phyloP scores from a whole-genome alignment of 1,140 invertebrate genomes.

The Zaprionus gabonicus region DNA sequence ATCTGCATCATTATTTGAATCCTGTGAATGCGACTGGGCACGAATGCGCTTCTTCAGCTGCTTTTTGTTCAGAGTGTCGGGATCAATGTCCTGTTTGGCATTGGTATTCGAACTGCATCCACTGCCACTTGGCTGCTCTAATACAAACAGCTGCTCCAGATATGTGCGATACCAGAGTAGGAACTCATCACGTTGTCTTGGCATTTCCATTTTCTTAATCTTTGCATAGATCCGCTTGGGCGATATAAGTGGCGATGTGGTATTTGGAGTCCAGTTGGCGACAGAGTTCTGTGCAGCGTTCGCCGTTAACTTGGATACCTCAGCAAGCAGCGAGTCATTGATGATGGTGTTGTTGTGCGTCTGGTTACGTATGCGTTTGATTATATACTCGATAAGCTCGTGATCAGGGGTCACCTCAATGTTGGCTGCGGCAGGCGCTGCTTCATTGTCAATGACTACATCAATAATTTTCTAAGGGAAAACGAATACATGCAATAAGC shows the following conservation, averaged over 20 bases:
- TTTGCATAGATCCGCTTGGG: constrained; percentile 82
- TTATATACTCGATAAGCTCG: constrained; percentile 79
- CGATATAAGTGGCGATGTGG: constrained; percentile 59
- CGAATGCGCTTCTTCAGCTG: constrained; percentile 60
- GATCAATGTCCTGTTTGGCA: constrained; percentile 2
- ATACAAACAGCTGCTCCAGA: constrained; percentile 69
- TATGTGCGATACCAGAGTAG: constrained; percentile 74
- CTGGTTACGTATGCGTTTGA: constrained; percentile 77
- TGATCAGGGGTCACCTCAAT: constrained; percentile 65
- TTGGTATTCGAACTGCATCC: constrained; percentile 19
- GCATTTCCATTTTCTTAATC: constrained; percentile 77
- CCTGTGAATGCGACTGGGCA: constrained; percentile 62
- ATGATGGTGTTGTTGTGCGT: constrained; percentile 78
- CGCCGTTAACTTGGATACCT: constrained; percentile 76
- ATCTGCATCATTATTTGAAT: constrained; percentile 84
- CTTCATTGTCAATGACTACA: constrained; percentile 26
- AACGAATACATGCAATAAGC: constrained; percentile 19
- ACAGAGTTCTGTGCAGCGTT: constrained; percentile 76
- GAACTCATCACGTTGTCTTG: constrained; percentile 75
- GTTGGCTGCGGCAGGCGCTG: constrained; percentile 15
- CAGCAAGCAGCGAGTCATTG: constrained; percentile 75
- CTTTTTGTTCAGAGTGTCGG: constrained; percentile 26
- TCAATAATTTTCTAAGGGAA: constrained; percentile 53
- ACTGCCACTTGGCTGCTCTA: constrained; percentile 53
- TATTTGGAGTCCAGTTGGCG: constrained; percentile 46